These are phyloP conservation scores for Leuciscus waleckii DNA, from an alignment of 2,797 vertebrate species.

Conservation along the genomic window DNA sequence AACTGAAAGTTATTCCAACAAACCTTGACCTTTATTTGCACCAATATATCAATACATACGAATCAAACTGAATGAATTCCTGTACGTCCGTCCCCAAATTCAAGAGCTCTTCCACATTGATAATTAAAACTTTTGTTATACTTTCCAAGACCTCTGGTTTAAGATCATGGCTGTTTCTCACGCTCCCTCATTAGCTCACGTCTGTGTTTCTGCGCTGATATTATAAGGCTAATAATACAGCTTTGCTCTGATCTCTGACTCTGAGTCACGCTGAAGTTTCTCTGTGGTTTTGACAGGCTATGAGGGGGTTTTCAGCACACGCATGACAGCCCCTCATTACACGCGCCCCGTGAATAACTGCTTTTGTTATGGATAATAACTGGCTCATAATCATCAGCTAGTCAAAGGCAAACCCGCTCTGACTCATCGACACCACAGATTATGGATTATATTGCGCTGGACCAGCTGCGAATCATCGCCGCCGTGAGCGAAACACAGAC, in stretches of 20 bases:
- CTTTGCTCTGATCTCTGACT: constrained; percentile 15
- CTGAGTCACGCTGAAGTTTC: constrained; percentile 40
- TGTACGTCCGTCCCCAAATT: neutral
- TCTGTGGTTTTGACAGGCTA: constrained; percentile 30
- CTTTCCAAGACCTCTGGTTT: neutral
- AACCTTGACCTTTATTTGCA: neutral
- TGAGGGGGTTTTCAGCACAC: constrained; percentile 27
- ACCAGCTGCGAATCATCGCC: constrained; percentile 56
- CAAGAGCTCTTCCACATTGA: neutral
- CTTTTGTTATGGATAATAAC: constrained; percentile 49
- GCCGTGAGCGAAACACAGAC: constrained; percentile 35
- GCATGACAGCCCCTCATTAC: constrained; percentile 56
- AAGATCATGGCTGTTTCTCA: neutral
- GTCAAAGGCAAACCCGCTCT: constrained; percentile 36
- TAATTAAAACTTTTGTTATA: neutral
- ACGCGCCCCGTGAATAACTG: constrained; percentile 28
- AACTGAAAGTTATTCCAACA: neutral
- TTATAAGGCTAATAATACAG: constrained; percentile 31
- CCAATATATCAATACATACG: too few species aligned
- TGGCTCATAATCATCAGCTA: constrained; percentile 50
- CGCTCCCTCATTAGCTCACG: neutral
- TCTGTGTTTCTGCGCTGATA: neutral
- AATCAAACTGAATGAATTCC: neutral
- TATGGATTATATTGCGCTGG: constrained; percentile 17
- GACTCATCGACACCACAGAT: constrained; percentile 24